A percentile compares a stretch with the other conserved stretches of the same genome.
phyloP scores from a whole-genome alignment of 1,140 invertebrate species.

The Ceratina australensis region DNA sequence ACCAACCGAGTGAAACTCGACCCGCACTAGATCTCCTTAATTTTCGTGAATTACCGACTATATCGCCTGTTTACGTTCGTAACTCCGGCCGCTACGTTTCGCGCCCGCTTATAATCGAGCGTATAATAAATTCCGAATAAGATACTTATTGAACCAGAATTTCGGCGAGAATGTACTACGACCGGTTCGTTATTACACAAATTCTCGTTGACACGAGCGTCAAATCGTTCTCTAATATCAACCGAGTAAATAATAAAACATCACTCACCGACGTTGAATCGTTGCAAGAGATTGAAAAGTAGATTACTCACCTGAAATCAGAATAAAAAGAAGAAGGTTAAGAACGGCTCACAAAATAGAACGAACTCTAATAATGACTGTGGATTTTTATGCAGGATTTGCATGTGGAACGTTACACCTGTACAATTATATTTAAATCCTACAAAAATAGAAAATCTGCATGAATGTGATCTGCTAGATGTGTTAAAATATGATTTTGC shows the following conservation, averaged over 20 bases:
- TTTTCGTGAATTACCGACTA: slow-evolving; percentile 59
- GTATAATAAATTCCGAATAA: no score
- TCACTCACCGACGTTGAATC: slow-evolving; percentile 64
- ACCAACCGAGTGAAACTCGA: no score
- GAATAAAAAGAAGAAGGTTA: slow-evolving; percentile 41
- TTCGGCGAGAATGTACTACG: slow-evolving; percentile 49
- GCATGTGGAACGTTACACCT: no score
- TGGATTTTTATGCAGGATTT: no score
- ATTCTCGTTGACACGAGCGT: not conserved
- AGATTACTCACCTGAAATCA: slow-evolving; percentile 73
- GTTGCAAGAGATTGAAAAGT: slow-evolving; percentile 42
- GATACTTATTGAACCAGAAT: no score
- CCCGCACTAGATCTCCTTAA: slow-evolving; percentile 41
- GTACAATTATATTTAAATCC: no score
- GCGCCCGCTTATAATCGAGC: no score
- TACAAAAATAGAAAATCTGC: no score
- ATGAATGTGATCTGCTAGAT: no score
- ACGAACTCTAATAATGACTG: not conserved
- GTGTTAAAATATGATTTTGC: no score
- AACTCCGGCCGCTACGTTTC: slow-evolving; percentile 66
- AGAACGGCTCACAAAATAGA: not conserved
- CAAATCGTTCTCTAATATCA: no score
- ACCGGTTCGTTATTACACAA: slow-evolving; percentile 1
- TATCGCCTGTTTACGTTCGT: slow-evolving; percentile 76
- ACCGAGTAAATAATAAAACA: slow-evolving; percentile 18